A percentile compares a stretch with the other conserved stretches of the same genome.
These are phyloP conservation scores for Rhyacichthys aspro DNA, from an alignment of 2,797 vertebrate species.

Conservation along the genomic window DNA sequence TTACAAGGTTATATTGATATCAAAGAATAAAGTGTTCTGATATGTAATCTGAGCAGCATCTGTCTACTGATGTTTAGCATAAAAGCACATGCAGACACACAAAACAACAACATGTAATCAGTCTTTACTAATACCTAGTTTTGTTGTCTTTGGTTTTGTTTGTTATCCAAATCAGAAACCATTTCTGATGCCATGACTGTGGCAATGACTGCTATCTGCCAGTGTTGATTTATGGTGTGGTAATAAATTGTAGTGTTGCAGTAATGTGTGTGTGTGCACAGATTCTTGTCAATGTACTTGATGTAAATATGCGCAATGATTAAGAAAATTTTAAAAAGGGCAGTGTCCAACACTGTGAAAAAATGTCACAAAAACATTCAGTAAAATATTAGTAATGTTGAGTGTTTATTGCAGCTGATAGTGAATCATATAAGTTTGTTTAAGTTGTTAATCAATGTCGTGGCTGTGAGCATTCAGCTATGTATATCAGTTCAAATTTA, in stretches of 20 bases:
- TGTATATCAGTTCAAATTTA: constrained; percentile 67
- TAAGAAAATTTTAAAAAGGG: constrained; percentile 75
- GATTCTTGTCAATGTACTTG: constrained; percentile 73
- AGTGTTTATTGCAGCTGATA: background rate
- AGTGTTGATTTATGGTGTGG: constrained; percentile 51
- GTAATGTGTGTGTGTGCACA: constrained; percentile 78
- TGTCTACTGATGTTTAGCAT: constrained; percentile 15
- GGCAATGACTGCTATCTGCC: constrained; percentile 43
- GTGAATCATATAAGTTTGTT: constrained; percentile 1
- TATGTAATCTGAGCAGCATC: constrained; percentile 1
- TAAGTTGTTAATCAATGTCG: background rate
- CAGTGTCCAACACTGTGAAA: constrained; percentile 28
- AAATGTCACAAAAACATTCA: no score
- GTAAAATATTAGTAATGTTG: background rate
- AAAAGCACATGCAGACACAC: constrained; percentile 13
- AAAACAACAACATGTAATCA: constrained; percentile 28
- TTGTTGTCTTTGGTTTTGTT: constrained; percentile 66
- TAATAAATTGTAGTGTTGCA: constrained; percentile 56
- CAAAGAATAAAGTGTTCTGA: constrained; percentile 5
- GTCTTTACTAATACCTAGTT: constrained; percentile 61
- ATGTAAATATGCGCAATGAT: constrained; percentile 80
- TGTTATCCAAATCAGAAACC: constrained; percentile 36
- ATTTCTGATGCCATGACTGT: constrained; percentile 19
- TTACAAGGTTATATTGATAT: constrained; percentile 10
- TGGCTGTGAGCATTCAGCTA: background rate